Base-by-base conservation (phyloP, 2,113 vertebrate species). In the Nanorana parkeri region DNA sequence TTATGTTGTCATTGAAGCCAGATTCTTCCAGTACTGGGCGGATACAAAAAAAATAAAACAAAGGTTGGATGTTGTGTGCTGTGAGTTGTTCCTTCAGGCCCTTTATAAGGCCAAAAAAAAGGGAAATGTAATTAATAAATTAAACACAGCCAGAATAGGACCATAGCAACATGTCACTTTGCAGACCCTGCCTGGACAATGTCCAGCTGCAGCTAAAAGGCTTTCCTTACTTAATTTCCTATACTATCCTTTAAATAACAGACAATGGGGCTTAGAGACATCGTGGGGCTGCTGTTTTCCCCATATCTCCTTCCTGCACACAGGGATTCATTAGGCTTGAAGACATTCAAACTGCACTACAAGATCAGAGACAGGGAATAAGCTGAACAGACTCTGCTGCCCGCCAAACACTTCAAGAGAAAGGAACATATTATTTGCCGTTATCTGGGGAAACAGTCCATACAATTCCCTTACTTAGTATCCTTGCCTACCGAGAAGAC, bases 391-490 rank as follows among this genome's bases (percentile, higher is more conserved):
- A 55, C 56, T 80, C 36, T n/a, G 47, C n/a, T 20, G 54, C 21
- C 56, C 56, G 20, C 71, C 71, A 74, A 29, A 58, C 54, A 58
- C 73, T 63, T 63, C 73, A 76, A 71, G 56, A 72, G 58, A 72
- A 80, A 55, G 71, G 56, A 66, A 36, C 36, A 16, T 2, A 65
- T 72, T 64, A 56, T 19, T 80, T 55, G 13, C 68, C 16, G 60
- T 81, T 81, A 81, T 81, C 79, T 72, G 47, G 51, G 73, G 26
- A 26, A 65, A 74, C 47, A 81, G 68, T 63, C 79, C 56, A 65
- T 60, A 81, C 68, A 73, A 81, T 36, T 66, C 68, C 0, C 15
- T 61, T 17, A n/a, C 60, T 23, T 61, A 16, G 15, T 23, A 32
- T 81, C 60, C 47, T 65, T 23, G 58, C 79, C 69, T 55, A 21